phyloP scores from a whole-genome alignment of 1,140 invertebrate genomes.

The Nasonia longicornis region DNA sequence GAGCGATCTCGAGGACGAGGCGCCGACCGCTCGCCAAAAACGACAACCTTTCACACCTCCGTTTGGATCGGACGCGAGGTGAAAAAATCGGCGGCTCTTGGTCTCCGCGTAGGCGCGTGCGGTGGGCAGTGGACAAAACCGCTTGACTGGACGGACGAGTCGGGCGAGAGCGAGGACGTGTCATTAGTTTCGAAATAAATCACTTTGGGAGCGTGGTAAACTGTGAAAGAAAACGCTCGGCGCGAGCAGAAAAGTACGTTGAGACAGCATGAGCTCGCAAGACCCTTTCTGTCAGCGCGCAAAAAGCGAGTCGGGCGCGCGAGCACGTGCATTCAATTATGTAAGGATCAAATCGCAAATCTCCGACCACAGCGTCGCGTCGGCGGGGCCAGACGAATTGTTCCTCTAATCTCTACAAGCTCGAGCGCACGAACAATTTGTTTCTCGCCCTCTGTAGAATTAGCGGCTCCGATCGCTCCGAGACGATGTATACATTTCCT shows the following conservation, averaged over 20 bases:
- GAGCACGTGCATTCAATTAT: neutral
- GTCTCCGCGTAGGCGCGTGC: neutral
- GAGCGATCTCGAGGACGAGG: conserved; percentile 34
- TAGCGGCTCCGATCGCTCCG: neutral
- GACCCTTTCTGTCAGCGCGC: neutral
- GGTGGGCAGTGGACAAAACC: neutral
- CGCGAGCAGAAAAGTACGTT: too few species aligned
- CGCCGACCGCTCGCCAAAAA: neutral
- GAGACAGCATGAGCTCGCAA: too few species aligned
- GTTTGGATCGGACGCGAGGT: neutral
- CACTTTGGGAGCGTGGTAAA: neutral
- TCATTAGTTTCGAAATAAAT: conserved; percentile 13
- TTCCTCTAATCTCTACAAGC: conserved; percentile 8
- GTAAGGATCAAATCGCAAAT: neutral
- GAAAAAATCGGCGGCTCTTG: neutral
- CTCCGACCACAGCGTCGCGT: neutral
- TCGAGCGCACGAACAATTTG: conserved; percentile 5
- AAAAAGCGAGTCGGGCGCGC: neutral
- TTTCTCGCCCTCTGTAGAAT: conserved; percentile 3
- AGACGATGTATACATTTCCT: too few species aligned
- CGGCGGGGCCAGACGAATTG: neutral
- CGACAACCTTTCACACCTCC: conserved; percentile 1
- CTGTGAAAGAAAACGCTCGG: too few species aligned
- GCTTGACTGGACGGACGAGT: neutral
- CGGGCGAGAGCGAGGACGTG: neutral